phyloP scores from a whole-genome alignment of 1,140 invertebrate species.

The Gryon sp. region DNA sequence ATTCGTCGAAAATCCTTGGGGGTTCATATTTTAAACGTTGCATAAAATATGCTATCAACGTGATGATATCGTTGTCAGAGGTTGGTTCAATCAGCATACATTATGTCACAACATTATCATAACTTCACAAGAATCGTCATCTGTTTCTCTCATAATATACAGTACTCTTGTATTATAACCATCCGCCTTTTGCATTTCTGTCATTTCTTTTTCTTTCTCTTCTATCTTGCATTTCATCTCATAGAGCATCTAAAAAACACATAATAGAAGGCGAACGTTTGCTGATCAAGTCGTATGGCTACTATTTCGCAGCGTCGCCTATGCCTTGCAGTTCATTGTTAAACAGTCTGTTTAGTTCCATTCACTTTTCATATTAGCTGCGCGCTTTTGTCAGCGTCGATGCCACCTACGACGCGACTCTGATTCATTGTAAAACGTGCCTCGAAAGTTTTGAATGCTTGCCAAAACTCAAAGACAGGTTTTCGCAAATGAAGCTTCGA shows the following conservation, averaged over 20 bases:
- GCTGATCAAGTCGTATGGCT: neutral
- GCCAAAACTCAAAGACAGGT: constrained; percentile 34
- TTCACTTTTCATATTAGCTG: constrained; percentile 44
- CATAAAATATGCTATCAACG: constrained; percentile 35
- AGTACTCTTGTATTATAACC: too few relatives aligned
- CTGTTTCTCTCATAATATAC: constrained; percentile 16
- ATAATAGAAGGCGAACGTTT: neutral
- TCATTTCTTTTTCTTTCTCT: too few relatives aligned
- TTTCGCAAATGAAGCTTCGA: constrained; percentile 11
- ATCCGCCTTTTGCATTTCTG: too few relatives aligned
- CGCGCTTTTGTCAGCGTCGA: constrained; percentile 19
- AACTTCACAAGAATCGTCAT: neutral
- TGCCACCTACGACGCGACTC: constrained; percentile 4
- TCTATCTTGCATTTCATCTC: too few relatives aligned
- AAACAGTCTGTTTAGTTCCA: constrained; percentile 33
- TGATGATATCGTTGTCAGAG: constrained; percentile 7
- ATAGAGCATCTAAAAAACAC: neutral
- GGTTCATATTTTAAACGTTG: constrained; percentile 18
- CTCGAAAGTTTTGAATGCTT: constrained; percentile 30
- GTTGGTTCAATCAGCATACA: constrained; percentile 39
- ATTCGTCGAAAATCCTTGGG: constrained; percentile 13
- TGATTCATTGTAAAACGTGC: constrained; percentile 33
- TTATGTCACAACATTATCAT: constrained; percentile 29
- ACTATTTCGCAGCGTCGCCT: constrained; percentile 9
- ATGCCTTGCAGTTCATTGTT: constrained; percentile 31